A percentile compares a stretch with the other conserved stretches of the same genome.
Conservation (phyloP, 2,797 vertebrate species). For the Falco biarmicus region DNA sequence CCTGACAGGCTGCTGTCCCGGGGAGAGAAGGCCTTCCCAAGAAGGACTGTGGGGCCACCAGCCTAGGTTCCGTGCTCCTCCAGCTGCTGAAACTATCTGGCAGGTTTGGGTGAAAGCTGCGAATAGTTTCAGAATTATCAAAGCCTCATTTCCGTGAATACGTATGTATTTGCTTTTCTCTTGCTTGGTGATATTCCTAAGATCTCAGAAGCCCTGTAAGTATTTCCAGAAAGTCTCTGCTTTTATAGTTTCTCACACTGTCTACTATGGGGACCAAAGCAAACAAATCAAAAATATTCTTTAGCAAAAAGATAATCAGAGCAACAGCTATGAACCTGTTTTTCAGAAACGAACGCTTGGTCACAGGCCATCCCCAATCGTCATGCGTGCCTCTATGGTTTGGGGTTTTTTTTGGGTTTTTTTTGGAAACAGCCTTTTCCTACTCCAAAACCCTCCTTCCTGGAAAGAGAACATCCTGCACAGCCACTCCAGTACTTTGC, state of each 20-base stretch:
- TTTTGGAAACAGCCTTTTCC: neutral
- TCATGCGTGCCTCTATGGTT: neutral
- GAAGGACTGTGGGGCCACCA: too few species aligned
- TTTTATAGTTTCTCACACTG: neutral
- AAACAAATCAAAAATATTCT: neutral
- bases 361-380: neutral
- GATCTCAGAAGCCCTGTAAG: neutral
- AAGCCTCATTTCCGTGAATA: neutral
- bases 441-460: neutral
- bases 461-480: neutral
- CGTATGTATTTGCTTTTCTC: neutral
- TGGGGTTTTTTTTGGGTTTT: too few species aligned
- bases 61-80: neutral
- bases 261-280: neutral
- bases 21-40: neutral
- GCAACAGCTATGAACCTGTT: neutral
- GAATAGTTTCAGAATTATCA: neutral
- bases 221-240: neutral
- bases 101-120: neutral
- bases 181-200: neutral
- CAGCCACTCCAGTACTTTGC: too few species aligned
- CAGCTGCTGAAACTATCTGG: neutral
- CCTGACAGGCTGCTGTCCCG: rapidly evolving
- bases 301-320: neutral
- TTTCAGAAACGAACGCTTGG: neutral